phyloP scores from a whole-genome alignment of 2,113 vertebrate species.

The Zapus hudsonius region DNA sequence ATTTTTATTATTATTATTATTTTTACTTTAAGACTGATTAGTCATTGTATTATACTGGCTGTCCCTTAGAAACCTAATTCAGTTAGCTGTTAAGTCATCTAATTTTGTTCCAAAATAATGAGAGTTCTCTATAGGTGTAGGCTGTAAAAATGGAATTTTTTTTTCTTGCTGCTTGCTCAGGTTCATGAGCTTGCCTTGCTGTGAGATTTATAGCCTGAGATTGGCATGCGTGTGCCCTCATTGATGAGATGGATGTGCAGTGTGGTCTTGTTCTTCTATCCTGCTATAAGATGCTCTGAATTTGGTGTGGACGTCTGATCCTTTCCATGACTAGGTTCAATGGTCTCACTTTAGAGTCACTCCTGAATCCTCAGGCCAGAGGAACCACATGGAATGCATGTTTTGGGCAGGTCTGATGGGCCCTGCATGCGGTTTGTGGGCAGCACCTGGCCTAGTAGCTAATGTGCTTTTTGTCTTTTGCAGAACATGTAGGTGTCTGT shows the following conservation, averaged over 20 bases:
- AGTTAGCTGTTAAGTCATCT: background rate
- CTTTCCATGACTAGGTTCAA: background rate
- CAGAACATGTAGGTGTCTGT: background rate
- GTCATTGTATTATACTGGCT: background rate
- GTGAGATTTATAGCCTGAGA: background rate
- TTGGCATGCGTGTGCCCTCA: accelerated
- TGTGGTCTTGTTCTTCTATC: background rate
- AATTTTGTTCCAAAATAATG: background rate
- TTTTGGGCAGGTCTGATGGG: background rate
- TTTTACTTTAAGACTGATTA: background rate
- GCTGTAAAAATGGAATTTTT: background rate
- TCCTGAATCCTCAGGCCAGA: accelerated
- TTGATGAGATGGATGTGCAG: background rate
- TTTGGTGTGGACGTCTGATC: background rate
- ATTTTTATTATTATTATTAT: too few species aligned
- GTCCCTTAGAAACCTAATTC: background rate
- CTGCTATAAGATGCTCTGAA: background rate
- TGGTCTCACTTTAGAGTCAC: background rate
- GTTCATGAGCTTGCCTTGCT: background rate
- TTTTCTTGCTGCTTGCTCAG: background rate
- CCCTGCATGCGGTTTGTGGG: background rate
- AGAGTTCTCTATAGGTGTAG: background rate
- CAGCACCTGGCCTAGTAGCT: background rate
- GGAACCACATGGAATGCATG: background rate
- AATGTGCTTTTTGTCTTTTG: background rate